phyloP scores from a whole-genome alignment of 2,888 invertebrate species.

The Cephus spinipes region DNA sequence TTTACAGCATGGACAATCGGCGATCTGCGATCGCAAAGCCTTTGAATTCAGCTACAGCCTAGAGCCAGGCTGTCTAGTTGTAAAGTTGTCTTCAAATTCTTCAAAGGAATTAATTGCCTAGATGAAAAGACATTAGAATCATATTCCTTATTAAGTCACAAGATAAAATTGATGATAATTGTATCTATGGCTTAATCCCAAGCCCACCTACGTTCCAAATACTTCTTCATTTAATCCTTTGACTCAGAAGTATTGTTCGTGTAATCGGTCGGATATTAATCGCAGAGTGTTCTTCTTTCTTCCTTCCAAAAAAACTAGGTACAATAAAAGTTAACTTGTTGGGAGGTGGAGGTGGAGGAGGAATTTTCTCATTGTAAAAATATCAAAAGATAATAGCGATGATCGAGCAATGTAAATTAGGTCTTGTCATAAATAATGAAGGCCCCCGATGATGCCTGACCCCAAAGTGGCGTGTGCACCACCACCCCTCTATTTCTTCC shows the following conservation, averaged over 20 bases:
- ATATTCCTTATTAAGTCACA: not conserved
- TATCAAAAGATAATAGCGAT: not conserved
- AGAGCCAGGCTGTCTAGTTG: not conserved
- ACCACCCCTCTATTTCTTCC: conserved; percentile 34
- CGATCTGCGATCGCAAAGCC: not conserved
- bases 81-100: not conserved
- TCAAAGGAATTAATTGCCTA: not conserved
- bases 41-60: not conserved
- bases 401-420: not conserved
- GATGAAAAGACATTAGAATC: not conserved
- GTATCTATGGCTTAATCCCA: not conserved
- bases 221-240: not conserved
- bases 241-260: not conserved
- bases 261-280: not conserved
- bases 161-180: not conserved
- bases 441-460: conserved; percentile 41
- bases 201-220: not conserved
- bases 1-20: not conserved
- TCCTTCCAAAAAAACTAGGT: not conserved
- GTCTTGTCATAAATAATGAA: conserved; percentile 9
- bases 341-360: not conserved
- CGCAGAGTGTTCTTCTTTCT: not conserved
- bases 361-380: not conserved
- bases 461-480: conserved; percentile 41
- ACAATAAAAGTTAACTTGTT: not conserved